Percentiles rank a stretch among this genome's conserved stretches.
phyloP scores from a whole-genome alignment of 2,797 vertebrate genomes.

The Trachops cirrhosus region DNA sequence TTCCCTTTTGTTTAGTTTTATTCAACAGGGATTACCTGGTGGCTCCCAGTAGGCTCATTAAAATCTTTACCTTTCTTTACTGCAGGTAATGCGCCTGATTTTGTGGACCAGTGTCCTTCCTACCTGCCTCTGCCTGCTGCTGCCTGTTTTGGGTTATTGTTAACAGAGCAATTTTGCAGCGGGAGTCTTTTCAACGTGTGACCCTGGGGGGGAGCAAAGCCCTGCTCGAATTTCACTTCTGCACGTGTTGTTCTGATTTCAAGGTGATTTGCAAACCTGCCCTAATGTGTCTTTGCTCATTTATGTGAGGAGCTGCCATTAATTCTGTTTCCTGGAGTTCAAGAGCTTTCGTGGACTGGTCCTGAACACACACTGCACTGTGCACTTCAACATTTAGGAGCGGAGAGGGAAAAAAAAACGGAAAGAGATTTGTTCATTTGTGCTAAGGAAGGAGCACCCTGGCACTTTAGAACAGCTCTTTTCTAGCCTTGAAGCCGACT shows the following conservation, averaged over 20 bases:
- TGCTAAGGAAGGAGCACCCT: not conserved
- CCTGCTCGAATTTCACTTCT: constrained; percentile 17
- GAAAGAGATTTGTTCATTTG: not conserved
- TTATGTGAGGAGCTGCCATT: not conserved
- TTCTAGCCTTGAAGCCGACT: not conserved
- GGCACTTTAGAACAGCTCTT: not conserved
- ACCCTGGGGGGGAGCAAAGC: not conserved
- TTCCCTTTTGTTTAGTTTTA: constrained; percentile 61
- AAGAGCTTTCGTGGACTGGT: not conserved
- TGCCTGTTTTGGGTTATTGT: constrained; percentile 22
- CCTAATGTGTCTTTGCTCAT: not conserved
- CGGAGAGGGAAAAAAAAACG: too few relatives aligned
- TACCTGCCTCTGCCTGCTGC: constrained; percentile 43
- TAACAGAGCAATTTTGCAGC: not conserved
- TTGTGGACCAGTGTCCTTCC: constrained; percentile 55
- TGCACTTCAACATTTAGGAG: not conserved
- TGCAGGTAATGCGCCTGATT: constrained; percentile 58
- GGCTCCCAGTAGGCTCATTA: constrained; percentile 49
- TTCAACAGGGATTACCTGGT: constrained; percentile 66
- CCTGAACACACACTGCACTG: fast-evolving
- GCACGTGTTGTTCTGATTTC: not conserved
- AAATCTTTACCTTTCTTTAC: constrained; percentile 52
- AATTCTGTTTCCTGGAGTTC: not conserved
- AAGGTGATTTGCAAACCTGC: constrained; percentile 27
- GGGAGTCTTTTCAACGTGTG: not conserved